Evolutionary conservation across 1,140 invertebrate species (phyloP).

Genomic region (Callitettix versicolor): DNA sequence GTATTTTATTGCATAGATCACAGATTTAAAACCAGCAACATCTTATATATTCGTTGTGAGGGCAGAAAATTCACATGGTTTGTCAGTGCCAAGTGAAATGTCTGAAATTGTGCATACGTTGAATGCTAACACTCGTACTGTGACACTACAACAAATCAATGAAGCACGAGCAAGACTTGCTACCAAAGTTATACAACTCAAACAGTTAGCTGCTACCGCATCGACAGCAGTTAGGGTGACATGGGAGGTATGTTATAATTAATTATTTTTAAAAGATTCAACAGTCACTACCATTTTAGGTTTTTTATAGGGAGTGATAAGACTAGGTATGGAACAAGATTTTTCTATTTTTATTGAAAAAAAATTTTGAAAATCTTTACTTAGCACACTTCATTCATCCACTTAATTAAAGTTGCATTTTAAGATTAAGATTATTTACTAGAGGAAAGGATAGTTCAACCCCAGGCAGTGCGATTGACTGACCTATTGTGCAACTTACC

Average conservation of each 20-base stretch:
- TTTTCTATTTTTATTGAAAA: too few relatives aligned
- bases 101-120: conserved; percentile 57
- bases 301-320: too few relatives aligned
- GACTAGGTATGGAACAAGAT: too few relatives aligned
- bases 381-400: too few relatives aligned
- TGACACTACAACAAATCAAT: conserved; percentile 64
- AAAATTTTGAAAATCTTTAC: too few relatives aligned
- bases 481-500: too few relatives aligned
- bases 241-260: conserved; percentile 42
- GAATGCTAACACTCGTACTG: conserved; percentile 48
- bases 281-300: background rate
- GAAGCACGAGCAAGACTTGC: conserved; percentile 65
- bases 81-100: conserved; percentile 47
- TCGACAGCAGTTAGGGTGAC: conserved; percentile 71
- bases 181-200: conserved; percentile 69
- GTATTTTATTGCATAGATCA: conserved; percentile 36
- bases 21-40: conserved; percentile 64
- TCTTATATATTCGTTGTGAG: conserved; percentile 78
- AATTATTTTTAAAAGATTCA: background rate
- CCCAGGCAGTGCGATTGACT: too few relatives aligned
- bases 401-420: too few relatives aligned
- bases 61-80: conserved; percentile 69
- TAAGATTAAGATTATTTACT: too few relatives aligned
- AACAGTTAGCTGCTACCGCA: conserved; percentile 64
- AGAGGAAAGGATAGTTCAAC: too few relatives aligned